Evolutionary conservation across 2,888 invertebrate species (phyloP).

Genomic region (Cartodere bifasciata): DNA sequence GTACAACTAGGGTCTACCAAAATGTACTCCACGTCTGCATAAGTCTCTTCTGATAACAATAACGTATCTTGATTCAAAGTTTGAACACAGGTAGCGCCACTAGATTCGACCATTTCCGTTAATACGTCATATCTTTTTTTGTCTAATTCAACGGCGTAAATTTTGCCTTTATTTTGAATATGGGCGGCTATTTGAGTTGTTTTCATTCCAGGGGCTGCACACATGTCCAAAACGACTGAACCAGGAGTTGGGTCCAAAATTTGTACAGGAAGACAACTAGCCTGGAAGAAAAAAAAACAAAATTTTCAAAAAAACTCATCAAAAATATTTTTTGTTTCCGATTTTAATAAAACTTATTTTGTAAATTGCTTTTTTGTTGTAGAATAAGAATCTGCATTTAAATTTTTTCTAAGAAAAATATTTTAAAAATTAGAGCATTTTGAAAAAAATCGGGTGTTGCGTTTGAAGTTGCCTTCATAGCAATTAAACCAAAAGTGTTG

Average conservation of each 20-base stretch:
- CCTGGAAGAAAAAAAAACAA: slow-evolving; percentile 44
- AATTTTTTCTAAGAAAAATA: no score
- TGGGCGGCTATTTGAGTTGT: slow-evolving; percentile 79
- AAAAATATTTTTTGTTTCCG: no score
- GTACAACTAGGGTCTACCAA: slow-evolving; percentile 96
- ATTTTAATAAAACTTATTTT: no score
- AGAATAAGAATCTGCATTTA: no score
- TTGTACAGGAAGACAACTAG: slow-evolving; percentile 79
- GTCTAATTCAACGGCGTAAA: slow-evolving; percentile 75
- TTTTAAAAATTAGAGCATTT: no score
- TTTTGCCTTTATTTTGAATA: slow-evolving; percentile 62
- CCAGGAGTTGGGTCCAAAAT: slow-evolving; percentile 63
- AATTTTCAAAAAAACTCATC: no score
- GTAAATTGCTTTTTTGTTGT: no score
- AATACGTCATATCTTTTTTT: slow-evolving; percentile 51
- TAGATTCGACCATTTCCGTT: slow-evolving; percentile 46
- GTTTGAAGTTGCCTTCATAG: no score
- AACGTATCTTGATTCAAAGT: slow-evolving; percentile 61
- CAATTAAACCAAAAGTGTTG: no score
- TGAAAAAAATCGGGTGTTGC: no score
- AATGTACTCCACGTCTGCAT: slow-evolving; percentile 69
- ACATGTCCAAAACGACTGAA: slow-evolving; percentile 77
- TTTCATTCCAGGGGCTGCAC: slow-evolving; percentile 98
- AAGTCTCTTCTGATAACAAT: slow-evolving; percentile 45
- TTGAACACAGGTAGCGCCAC: slow-evolving; percentile 55